Conservation (phyloP, 2,888 invertebrate genomes). For the Cantharis flavilabris region DNA sequence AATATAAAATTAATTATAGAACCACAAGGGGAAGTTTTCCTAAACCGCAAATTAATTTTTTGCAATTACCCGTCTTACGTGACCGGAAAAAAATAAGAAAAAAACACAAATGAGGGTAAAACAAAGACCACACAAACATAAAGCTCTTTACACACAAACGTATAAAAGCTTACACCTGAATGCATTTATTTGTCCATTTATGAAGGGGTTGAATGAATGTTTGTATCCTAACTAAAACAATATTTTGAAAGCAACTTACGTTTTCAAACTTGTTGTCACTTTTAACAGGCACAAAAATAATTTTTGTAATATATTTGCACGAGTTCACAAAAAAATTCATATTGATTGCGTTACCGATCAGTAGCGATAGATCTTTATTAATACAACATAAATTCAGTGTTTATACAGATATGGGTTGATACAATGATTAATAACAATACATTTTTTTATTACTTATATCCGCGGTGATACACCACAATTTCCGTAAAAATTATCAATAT, state of each 20-base stretch:
- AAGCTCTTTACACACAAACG: neutral
- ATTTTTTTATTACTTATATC: neutral
- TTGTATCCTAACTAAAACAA: neutral
- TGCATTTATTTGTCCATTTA: too few species aligned
- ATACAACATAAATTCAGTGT: neutral
- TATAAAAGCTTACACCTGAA: too few species aligned
- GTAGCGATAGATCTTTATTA: neutral
- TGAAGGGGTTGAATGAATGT: neutral
- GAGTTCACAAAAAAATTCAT: neutral
- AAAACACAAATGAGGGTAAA: neutral
- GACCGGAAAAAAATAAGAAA: neutral
- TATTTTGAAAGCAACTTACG: neutral
- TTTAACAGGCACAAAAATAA: neutral
- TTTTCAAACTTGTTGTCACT: neutral
- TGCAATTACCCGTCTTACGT: neutral
- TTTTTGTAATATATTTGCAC: neutral
- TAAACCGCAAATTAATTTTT: neutral
- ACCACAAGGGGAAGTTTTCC: neutral
- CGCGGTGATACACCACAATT: neutral
- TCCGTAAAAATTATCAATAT: neutral
- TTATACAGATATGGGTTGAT: neutral
- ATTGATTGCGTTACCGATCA: neutral
- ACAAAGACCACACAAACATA: neutral
- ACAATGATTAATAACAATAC: neutral
- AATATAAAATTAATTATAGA: neutral